A percentile compares a stretch with the other conserved stretches of the same genome.
Conservation (phyloP, 2,888 invertebrate genomes). For the Dinocampus coccinellae region DNA sequence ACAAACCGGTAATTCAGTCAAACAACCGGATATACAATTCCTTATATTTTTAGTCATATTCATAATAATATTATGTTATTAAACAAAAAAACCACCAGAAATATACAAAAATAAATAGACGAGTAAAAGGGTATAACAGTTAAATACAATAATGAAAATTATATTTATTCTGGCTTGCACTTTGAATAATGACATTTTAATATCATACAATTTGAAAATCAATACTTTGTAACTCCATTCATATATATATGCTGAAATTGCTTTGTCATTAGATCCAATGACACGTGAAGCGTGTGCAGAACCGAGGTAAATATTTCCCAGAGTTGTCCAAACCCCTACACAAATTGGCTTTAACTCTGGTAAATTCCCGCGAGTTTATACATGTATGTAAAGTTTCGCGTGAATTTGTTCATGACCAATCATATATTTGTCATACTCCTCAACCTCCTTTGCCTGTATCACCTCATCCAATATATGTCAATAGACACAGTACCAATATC, state of each 20-base stretch:
- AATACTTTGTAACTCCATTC: conserved; percentile 29
- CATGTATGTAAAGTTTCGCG: conserved; percentile 10
- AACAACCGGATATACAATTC: conserved; percentile 51
- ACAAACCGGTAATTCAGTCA: conserved; percentile 55
- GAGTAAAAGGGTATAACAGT: neutral
- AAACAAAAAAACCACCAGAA: conserved; percentile 29
- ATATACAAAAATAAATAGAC: neutral
- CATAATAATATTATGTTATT: too few relatives aligned
- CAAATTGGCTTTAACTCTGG: conserved; percentile 4
- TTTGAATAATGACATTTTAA: conserved; percentile 49
- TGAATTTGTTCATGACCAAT: conserved; percentile 32
- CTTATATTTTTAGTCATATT: neutral
- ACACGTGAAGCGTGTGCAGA: conserved; percentile 37
- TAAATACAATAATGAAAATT: too few relatives aligned
- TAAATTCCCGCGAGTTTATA: neutral
- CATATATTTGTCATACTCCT: conserved; percentile 27
- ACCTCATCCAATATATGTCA: conserved; percentile 17
- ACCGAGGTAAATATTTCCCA: conserved; percentile 42
- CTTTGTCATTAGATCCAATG: conserved; percentile 51
- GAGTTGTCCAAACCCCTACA: neutral
- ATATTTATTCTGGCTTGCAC: neutral
- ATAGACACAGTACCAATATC: neutral
- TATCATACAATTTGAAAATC: conserved; percentile 47
- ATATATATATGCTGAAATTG: conserved; percentile 42
- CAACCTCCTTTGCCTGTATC: conserved; percentile 8